Conservation (phyloP, 2,113 vertebrate genomes). For the Nannospalax galili region DNA sequence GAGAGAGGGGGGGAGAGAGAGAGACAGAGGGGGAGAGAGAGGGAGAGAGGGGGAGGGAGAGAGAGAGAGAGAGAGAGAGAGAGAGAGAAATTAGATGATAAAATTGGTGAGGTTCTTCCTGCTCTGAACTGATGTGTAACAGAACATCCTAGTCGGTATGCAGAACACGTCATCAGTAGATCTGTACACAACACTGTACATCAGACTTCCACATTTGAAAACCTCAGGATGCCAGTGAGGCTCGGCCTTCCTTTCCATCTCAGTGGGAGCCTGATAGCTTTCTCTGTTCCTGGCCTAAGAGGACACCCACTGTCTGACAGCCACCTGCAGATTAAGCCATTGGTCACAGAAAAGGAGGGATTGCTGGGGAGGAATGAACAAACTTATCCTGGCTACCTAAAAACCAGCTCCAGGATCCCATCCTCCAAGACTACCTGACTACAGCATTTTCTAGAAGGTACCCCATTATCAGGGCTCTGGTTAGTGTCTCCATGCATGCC, state of each 20-base stretch:
- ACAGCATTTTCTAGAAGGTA: background rate
- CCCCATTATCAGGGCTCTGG: background rate
- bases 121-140: background rate
- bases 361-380: fast-evolving
- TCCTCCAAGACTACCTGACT: background rate
- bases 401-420: background rate
- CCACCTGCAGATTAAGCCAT: background rate
- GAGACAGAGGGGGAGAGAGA: too few species aligned
- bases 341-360: background rate
- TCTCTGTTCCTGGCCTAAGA: background rate
- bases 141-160: background rate
- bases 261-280: slow-evolving; percentile 9
- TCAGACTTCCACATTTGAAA: background rate
- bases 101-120: background rate
- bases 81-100: background rate
- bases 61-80: too few species aligned
- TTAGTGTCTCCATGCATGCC: fast-evolving
- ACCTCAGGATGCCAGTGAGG: background rate
- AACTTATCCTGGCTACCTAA: background rate
- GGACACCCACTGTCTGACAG: fast-evolving
- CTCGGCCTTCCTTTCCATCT: background rate
- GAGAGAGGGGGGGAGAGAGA: background rate
- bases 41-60: too few species aligned
- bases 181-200: background rate
- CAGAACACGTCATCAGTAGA: background rate